Evolutionary conservation across 2,888 invertebrate species (phyloP).

Genomic region (Trichopria drosophilae): DNA sequence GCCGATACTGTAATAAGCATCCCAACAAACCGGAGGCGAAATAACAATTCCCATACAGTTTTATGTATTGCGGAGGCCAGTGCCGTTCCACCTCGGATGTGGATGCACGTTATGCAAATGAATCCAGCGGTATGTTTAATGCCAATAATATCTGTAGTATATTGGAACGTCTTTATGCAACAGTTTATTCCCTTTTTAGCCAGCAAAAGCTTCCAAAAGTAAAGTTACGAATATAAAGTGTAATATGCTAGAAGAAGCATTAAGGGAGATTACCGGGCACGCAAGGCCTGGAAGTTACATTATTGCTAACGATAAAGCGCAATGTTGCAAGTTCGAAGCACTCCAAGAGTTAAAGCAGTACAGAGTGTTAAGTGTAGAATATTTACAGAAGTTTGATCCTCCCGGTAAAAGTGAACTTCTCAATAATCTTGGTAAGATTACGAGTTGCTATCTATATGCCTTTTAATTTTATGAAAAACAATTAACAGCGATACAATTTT

Average conservation of each 20-base stretch:
- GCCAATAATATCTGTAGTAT: no score
- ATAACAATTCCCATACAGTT: conserved; percentile 62
- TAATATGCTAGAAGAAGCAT: conserved; percentile 54
- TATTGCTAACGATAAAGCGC: conserved; percentile 54
- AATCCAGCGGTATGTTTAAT: conserved; percentile 43
- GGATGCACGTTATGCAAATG: conserved; percentile 56
- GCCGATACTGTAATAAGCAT: conserved; percentile 62
- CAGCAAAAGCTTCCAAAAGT: conserved; percentile 41
- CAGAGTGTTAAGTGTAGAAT: conserved; percentile 57
- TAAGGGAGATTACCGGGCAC: conserved; percentile 52
- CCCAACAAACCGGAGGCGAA: conserved; percentile 59
- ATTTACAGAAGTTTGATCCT: conserved; percentile 57
- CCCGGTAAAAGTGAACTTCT: conserved; percentile 56
- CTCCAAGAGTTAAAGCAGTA: conserved; percentile 51
- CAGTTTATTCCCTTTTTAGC: conserved; percentile 39
- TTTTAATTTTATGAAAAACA: conserved; percentile 33
- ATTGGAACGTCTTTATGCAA: no score
- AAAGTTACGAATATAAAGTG: conserved; percentile 40
- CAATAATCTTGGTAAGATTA: conserved; percentile 56
- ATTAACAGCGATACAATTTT: conserved; percentile 34
- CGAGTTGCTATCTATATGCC: conserved; percentile 10
- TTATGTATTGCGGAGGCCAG: conserved; percentile 66
- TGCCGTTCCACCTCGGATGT: conserved; percentile 57
- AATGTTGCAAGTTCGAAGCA: conserved; percentile 53
- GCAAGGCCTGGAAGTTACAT: conserved; percentile 56